Percentiles rank a stretch among this genome's conserved stretches.
Evolutionary conservation across 2,113 vertebrate species (phyloP).

Genomic region (Poecile atricapillus): DNA sequence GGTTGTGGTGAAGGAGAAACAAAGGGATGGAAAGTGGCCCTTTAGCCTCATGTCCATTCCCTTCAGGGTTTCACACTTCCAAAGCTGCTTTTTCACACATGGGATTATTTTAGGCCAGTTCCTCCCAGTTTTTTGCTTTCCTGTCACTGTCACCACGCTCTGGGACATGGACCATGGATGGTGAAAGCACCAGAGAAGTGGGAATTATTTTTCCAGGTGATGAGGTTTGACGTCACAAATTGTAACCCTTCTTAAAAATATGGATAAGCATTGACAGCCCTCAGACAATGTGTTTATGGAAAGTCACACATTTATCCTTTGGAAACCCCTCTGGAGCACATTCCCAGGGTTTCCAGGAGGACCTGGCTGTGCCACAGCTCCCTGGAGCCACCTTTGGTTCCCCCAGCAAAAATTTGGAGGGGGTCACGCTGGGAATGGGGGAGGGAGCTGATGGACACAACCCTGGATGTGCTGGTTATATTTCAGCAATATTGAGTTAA

Average conservation of each 20-base stretch:
- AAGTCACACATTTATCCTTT: neutral
- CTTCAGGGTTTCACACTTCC: neutral
- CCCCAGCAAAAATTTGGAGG: too few relatives aligned
- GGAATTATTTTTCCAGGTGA: neutral
- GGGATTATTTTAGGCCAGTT: neutral
- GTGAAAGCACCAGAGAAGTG: neutral
- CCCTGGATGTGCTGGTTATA: neutral
- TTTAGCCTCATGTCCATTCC: fast-evolving
- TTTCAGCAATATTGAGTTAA: neutral
- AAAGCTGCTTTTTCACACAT: neutral
- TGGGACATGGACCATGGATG: neutral
- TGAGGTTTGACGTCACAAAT: neutral
- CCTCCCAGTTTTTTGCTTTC: neutral
- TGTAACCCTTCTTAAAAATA: neutral
- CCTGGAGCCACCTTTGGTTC: neutral
- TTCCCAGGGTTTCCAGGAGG: neutral
- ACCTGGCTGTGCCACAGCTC: fast-evolving
- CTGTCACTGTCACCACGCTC: neutral
- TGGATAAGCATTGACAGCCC: neutral
- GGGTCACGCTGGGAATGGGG: fast-evolving
- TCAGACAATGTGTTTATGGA: neutral
- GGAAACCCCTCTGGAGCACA: neutral
- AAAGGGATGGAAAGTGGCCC: neutral
- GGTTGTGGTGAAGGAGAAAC: neutral
- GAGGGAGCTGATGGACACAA: neutral